These are phyloP conservation scores for Eremophila alpestris DNA, from an alignment of 2,797 vertebrate species.

Conservation along the genomic window DNA sequence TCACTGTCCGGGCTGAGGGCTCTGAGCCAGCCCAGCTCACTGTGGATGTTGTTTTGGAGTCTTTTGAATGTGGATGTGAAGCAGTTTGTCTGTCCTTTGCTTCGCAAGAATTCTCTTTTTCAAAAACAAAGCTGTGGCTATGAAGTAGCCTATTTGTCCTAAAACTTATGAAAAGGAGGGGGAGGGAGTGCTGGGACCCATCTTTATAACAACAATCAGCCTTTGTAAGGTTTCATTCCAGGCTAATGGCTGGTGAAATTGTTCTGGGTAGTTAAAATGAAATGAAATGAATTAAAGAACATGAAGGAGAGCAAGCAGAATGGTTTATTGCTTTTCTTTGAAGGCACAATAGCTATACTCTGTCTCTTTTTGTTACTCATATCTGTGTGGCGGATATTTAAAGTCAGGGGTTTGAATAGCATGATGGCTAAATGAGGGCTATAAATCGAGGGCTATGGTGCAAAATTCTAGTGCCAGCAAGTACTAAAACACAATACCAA, in stretches of 20 bases:
- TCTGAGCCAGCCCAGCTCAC: background rate
- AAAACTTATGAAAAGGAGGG: constrained; percentile 65
- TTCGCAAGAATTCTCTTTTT: constrained; percentile 30
- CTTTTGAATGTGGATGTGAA: constrained; percentile 36
- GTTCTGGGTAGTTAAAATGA: constrained; percentile 82
- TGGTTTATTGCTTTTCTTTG: constrained; percentile 80
- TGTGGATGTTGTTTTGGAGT: constrained; percentile 8
- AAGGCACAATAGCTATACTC: constrained; percentile 74
- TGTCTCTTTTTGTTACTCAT: constrained; percentile 74
- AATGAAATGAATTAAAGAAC: constrained; percentile 84
- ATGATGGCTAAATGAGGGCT: constrained; percentile 64
- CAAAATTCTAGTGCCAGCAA: constrained; percentile 59
- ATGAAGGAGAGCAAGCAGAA: constrained; percentile 75
- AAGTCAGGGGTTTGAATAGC: constrained; percentile 69
- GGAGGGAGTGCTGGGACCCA: constrained; percentile 51
- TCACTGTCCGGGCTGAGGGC: background rate
- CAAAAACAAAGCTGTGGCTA: constrained; percentile 43
- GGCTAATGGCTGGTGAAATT: constrained; percentile 82
- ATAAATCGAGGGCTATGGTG: constrained; percentile 69
- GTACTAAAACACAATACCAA: constrained; percentile 52
- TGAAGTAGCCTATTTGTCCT: constrained; percentile 57
- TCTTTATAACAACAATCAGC: constrained; percentile 75
- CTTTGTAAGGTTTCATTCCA: constrained; percentile 78
- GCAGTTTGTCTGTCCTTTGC: constrained; percentile 47
- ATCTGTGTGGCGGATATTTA: constrained; percentile 72